Evolutionary conservation across 2,888 invertebrate genomes (phyloP), one percentile per base, ranked within the genome.

Genomic region (Pachycephus smyrnensis): DNA sequence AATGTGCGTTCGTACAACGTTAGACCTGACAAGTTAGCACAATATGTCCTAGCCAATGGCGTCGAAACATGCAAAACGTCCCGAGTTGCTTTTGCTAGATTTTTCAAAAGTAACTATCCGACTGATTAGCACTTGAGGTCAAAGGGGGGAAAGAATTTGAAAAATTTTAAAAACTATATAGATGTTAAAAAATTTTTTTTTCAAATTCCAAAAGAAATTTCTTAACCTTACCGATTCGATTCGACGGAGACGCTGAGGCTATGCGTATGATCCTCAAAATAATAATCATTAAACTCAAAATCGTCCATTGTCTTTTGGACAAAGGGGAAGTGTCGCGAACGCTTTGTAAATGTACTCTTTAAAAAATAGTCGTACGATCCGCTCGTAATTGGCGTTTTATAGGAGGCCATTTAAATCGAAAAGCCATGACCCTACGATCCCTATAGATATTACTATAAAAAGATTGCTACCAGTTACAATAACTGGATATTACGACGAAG

Each of bases 231-330:
- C 77, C 77, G 37, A 55, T 68, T 33, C 4, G 71, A 15, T 31
- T 36, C 71, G 31, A 36, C 40, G 73, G 74, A n/a, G 23, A 32
- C 69, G 37, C 32, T 36, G 12, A 12, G 23, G n/a, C 40, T 37
- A 23, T 75, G 68, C 37, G n/a, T 15, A 15, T 31, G 37, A 69
- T 77, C 75, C 71, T 77, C 77, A 11, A 69, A 31, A 40, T 75
- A 77, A 75, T 77, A 77, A 75, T 69, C n/a, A 71, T 75, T 75
- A 3, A 35, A 36, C 40, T 77, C 75, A 15, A 77, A 75, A 32
- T 77, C 75, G 75, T 77, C 75, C 77, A 75, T 75, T 4, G 31
- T 77, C 4, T n/a, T 33, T 30, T 9, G 12, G 15, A 35, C 4
- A n/a, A 15, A 32, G 32, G 36, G 3, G 36, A 69, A 23, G 15